These are phyloP conservation scores for Entelurus aequoreus DNA, from an alignment of 2,113 vertebrate species.

Conservation along the genomic window DNA sequence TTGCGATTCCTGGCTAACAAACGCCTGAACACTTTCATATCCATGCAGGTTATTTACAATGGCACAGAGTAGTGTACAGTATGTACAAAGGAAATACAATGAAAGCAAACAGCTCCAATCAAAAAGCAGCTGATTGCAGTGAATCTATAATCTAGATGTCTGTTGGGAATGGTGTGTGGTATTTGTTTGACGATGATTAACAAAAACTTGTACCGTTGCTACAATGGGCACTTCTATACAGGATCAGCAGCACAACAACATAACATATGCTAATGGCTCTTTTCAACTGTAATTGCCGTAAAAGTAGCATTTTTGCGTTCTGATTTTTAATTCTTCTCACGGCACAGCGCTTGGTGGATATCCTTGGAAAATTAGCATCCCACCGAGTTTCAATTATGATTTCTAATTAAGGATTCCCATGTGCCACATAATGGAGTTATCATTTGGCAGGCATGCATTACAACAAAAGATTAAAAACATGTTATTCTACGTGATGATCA, in stretches of 20 bases:
- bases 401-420: conserved; percentile 54
- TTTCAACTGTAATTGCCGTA: conserved; percentile 9
- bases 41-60: no score
- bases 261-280: neutral
- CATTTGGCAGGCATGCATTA: conserved; percentile 41
- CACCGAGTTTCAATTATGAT: conserved; percentile 46
- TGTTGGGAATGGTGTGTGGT: no score
- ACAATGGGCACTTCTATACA: neutral
- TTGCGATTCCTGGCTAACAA: neutral
- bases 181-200: neutral
- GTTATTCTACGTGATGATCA: conserved; percentile 27
- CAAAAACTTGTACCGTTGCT: neutral
- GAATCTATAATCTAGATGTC: no score
- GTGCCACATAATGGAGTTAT: conserved; percentile 51
- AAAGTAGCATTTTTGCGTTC: conserved; percentile 29
- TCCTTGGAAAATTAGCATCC: conserved; percentile 48
- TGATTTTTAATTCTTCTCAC: conserved; percentile 34
- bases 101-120: neutral
- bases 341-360: conserved; percentile 28
- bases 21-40: no score
- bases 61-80: no score
- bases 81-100: neutral
- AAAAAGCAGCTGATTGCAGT: neutral
- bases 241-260: neutral
- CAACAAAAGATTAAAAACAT: conserved; percentile 45